Conservation (phyloP, 2,113 vertebrate species). For the Tricholaema leucomelas region DNA sequence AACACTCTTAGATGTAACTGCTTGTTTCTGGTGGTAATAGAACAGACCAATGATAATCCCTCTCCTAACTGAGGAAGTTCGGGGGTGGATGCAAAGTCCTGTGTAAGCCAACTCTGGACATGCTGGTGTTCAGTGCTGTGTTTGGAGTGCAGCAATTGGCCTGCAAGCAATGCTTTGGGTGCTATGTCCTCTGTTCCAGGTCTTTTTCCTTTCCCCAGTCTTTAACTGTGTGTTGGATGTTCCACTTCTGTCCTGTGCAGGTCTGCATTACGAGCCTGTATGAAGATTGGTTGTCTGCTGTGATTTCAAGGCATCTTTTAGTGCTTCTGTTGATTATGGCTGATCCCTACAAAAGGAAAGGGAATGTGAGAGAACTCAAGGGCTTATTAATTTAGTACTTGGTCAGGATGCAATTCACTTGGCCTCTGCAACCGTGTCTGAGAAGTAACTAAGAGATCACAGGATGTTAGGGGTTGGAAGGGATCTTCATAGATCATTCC, state of each 20-base stretch:
- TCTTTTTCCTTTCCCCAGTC: not conserved
- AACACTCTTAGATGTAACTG: not conserved
- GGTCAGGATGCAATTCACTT: not conserved
- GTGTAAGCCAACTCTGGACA: not conserved
- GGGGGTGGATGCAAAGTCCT: not conserved
- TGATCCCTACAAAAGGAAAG: slow-evolving; percentile 2
- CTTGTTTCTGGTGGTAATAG: not conserved
- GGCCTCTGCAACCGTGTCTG: not conserved
- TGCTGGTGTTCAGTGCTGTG: not conserved
- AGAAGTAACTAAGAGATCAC: not conserved
- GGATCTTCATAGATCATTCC: too few species aligned
- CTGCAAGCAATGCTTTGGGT: not conserved
- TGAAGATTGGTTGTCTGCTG: not conserved
- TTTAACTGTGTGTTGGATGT: not conserved
- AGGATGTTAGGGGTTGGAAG: too few species aligned
- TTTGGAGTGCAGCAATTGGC: not conserved
- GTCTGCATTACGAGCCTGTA: not conserved
- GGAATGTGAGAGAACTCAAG: not conserved
- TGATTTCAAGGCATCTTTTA: slow-evolving; percentile 39
- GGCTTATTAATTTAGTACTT: not conserved
- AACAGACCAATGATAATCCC: not conserved
- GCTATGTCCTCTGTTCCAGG: not conserved
- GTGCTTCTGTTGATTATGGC: slow-evolving; percentile 22
- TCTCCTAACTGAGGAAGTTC: not conserved
- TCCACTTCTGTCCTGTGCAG: slow-evolving; percentile 37